A percentile compares a stretch with the other conserved stretches of the same genome.
These are phyloP conservation scores for Myotis lucifugus DNA, from an alignment of 2,113 vertebrate genomes.

Conservation along the genomic window DNA sequence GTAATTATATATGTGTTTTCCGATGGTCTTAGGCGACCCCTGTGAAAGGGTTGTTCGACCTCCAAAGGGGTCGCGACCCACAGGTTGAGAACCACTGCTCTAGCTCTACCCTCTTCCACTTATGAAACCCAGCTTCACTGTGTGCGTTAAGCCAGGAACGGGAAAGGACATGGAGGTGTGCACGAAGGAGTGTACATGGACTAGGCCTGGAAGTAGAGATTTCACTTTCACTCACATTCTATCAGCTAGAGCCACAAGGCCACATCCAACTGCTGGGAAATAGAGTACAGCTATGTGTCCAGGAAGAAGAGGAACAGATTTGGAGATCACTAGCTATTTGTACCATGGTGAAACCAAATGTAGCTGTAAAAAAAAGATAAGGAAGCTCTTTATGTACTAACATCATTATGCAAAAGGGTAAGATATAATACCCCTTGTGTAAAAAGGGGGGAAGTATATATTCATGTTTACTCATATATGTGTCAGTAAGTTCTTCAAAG, in stretches of 20 bases:
- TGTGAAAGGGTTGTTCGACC: too few species aligned
- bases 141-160: background rate
- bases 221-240: background rate
- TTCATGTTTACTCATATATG: background rate
- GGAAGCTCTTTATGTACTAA: background rate
- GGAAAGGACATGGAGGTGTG: background rate
- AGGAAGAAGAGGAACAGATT: background rate
- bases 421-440: background rate
- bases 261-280: background rate
- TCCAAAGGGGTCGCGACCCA: too few species aligned
- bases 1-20: background rate
- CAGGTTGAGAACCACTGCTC: too few species aligned
- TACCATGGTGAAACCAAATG: background rate
- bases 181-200: background rate
- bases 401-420: background rate
- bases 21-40: too few species aligned
- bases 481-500: background rate
- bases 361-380: background rate
- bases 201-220: background rate
- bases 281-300: background rate
- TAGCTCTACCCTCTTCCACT: background rate
- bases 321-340: background rate
- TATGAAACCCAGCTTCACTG: background rate
- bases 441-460: background rate
- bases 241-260: background rate